These are phyloP conservation scores for Staurois parvus DNA, from an alignment of 2,797 vertebrate genomes.

Conservation along the genomic window DNA sequence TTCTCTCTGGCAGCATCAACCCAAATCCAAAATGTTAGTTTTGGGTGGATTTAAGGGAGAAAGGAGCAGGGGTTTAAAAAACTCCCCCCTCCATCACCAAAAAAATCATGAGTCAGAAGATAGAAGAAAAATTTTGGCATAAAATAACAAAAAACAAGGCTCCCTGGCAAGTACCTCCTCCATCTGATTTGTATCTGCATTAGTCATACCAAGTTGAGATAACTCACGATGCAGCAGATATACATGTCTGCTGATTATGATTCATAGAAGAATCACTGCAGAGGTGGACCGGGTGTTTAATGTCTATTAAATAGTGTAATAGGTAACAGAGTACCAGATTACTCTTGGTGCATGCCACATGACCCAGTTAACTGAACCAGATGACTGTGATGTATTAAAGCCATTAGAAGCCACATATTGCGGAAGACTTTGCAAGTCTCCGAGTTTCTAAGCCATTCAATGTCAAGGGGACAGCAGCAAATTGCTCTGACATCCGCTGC, in stretches of 20 bases:
- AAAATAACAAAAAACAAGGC: neutral
- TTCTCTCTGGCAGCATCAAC: too few relatives aligned
- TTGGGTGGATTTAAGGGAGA: too few relatives aligned
- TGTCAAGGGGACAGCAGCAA: constrained; percentile 39
- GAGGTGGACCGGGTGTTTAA: constrained; percentile 36
- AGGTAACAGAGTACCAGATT: constrained; percentile 24
- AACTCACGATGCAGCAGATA: neutral
- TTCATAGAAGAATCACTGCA: constrained; percentile 22
- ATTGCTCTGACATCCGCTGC: constrained; percentile 7
- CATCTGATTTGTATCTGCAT: neutral
- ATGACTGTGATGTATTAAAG: constrained; percentile 59
- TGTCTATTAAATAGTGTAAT: constrained; percentile 41
- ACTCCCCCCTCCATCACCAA: too few relatives aligned
- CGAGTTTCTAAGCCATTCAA: constrained; percentile 35
- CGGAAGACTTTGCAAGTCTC: constrained; percentile 41
- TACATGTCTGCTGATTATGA: constrained; percentile 24
- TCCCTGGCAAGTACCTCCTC: neutral
- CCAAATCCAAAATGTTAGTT: too few relatives aligned
- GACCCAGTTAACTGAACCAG: constrained; percentile 55
- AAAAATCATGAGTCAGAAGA: too few relatives aligned
- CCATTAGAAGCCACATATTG: constrained; percentile 52
- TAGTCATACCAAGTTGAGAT: neutral
- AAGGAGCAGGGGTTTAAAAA: too few relatives aligned
- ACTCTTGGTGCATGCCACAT: constrained; percentile 48
- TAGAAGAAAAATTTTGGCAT: neutral